These are phyloP conservation scores for Diplazon laetatorius DNA, from an alignment of 2,888 invertebrate genomes.

Conservation along the genomic window DNA sequence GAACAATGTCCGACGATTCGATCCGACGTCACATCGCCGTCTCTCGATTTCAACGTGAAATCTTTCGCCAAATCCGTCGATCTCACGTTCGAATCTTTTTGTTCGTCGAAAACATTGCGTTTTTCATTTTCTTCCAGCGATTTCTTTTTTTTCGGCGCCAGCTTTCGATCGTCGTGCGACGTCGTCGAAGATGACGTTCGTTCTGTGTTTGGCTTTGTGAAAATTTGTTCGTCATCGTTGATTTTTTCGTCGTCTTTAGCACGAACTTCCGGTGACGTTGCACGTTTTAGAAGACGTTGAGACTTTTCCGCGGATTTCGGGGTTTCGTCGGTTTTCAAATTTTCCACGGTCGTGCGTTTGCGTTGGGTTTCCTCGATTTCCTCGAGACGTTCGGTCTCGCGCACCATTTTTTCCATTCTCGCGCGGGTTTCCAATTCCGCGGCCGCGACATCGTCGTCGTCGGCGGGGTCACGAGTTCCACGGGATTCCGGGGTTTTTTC, in stretches of 20 bases:
- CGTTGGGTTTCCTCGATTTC: constrained; percentile 55
- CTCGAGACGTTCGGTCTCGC: constrained; percentile 76
- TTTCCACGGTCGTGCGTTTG: constrained; percentile 34
- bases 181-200: neutral
- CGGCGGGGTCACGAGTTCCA: constrained; percentile 72
- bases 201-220: constrained; percentile 24
- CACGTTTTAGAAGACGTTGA: constrained; percentile 26
- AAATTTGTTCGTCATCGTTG: constrained; percentile 52
- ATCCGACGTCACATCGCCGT: neutral
- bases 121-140: neutral
- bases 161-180: neutral
- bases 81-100: neutral
- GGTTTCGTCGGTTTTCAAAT: neutral
- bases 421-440: constrained; percentile 72
- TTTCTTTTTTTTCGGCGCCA: neutral
- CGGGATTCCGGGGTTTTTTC: constrained; percentile 80
- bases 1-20: constrained; percentile 11
- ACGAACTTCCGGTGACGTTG: constrained; percentile 49
- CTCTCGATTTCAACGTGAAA: neutral
- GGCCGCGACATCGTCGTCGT: constrained; percentile 57
- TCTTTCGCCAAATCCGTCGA: constrained; percentile 12
- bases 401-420: constrained; percentile 78
- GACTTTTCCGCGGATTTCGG: constrained; percentile 11
- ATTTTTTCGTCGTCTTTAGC: constrained; percentile 59
- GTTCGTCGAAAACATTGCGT: neutral